These are phyloP conservation scores for Coelopa frigida DNA, from an alignment of 1,140 invertebrate species.

Conservation along the genomic window DNA sequence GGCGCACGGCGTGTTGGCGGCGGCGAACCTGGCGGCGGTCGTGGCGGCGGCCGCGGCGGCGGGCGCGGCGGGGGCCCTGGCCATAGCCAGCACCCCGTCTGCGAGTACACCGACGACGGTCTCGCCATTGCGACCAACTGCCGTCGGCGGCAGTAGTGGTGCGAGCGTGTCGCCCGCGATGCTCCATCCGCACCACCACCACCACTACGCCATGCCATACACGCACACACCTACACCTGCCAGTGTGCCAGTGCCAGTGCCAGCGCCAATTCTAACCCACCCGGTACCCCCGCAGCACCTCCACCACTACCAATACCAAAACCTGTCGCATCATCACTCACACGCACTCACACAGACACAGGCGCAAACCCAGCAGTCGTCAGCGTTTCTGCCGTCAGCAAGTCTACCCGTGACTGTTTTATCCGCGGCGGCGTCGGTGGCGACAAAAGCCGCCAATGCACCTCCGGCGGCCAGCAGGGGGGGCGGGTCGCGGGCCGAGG, in stretches of 20 bases:
- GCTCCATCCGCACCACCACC: constrained; percentile 9
- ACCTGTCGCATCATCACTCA: constrained; percentile 6
- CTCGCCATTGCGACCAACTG: constrained; percentile 1
- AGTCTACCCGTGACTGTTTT: constrained; percentile 14
- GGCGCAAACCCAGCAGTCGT: constrained; percentile 9
- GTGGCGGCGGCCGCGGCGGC: constrained; percentile 24
- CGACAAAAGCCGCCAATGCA: not conserved
- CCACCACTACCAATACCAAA: constrained; percentile 12
- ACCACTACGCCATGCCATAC: constrained; percentile 10
- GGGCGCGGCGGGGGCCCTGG: constrained; percentile 21
- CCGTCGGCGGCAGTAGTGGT: constrained; percentile 4
- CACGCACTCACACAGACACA: constrained; percentile 8
- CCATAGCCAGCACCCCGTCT: constrained; percentile 16
- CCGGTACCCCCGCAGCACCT: constrained; percentile 14
- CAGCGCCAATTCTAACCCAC: constrained; percentile 15
- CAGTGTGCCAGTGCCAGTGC: constrained; percentile 10
- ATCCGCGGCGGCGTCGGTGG: constrained; percentile 8
- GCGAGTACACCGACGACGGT: constrained; percentile 12
- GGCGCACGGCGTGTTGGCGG: constrained; percentile 14
- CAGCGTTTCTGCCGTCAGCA: constrained; percentile 11
- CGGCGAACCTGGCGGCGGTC: constrained; percentile 16
- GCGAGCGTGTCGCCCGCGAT: constrained; percentile 4
- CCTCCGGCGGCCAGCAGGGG: not conserved
- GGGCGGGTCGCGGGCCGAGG: not conserved
- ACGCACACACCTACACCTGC: constrained; percentile 7